Evolutionary conservation across 2,113 vertebrate genomes (phyloP).

Genomic region (Desmodus rotundus): DNA sequence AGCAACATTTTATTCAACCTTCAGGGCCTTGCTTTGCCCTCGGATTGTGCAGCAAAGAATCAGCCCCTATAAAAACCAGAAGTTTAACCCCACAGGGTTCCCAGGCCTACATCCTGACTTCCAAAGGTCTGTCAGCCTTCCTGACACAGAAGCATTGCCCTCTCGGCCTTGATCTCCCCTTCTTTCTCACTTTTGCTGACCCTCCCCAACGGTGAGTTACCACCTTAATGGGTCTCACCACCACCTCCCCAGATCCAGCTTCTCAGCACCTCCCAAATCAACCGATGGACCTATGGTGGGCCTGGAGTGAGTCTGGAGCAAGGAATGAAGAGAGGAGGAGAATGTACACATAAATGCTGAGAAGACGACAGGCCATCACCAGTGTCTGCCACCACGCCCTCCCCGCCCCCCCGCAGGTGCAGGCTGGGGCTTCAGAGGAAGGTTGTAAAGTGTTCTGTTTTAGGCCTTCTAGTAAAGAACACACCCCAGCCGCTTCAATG

Average conservation of each 20-base stretch:
- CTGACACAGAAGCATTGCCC: neutral
- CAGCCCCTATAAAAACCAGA: neutral
- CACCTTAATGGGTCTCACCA: neutral
- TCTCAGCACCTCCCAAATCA: neutral
- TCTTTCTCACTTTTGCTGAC: neutral
- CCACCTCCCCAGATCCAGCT: neutral
- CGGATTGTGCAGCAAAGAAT: neutral
- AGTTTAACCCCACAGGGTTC: neutral
- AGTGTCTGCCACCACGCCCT: neutral
- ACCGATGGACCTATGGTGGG: neutral
- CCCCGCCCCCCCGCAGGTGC: neutral
- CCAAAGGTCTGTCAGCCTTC: neutral
- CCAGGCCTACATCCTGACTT: neutral
- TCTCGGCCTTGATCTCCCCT: neutral
- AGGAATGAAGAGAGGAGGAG: neutral
- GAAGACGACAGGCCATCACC: neutral
- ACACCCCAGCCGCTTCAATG: neutral
- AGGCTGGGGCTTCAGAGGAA: neutral
- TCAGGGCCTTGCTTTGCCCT: constrained; percentile 19
- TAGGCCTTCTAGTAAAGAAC: neutral
- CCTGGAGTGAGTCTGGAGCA: neutral
- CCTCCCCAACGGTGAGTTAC: neutral
- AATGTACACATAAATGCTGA: too few relatives aligned
- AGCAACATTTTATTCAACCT: constrained; percentile 18
- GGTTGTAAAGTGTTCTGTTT: neutral